Percentiles rank a stretch among this genome's conserved stretches.
Evolutionary conservation across 2,888 invertebrate genomes (phyloP).

Genomic region (Aphodius granarius): DNA sequence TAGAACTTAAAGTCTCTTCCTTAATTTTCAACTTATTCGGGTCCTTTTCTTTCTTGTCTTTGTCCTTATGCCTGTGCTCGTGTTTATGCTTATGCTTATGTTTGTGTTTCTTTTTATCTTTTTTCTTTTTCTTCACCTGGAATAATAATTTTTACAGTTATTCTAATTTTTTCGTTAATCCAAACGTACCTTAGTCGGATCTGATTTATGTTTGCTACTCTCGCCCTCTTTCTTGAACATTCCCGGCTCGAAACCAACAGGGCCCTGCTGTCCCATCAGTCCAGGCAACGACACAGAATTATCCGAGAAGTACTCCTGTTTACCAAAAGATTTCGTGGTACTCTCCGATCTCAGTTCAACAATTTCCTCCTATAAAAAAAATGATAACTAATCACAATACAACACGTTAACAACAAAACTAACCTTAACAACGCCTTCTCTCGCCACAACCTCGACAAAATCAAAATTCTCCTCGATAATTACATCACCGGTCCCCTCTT

Average conservation of each 20-base stretch:
- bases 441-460: conserved; percentile 50
- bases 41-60: conserved; percentile 59
- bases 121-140: conserved; percentile 68
- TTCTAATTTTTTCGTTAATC: background rate
- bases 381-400: too few relatives aligned
- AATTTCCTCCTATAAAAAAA: conserved; percentile 40
- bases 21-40: conserved; percentile 64
- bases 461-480: conserved; percentile 48
- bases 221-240: conserved; percentile 71
- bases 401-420: background rate
- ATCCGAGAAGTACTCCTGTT: conserved; percentile 74
- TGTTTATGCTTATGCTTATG: conserved; percentile 85
- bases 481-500: conserved; percentile 41
- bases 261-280: conserved; percentile 68
- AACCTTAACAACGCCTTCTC: conserved; percentile 38
- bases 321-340: conserved; percentile 45
- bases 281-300: conserved; percentile 81
- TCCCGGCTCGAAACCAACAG: conserved; percentile 81
- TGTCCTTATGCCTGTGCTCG: conserved; percentile 63
- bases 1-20: conserved; percentile 76
- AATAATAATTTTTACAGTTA: too few relatives aligned
- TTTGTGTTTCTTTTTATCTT: conserved; percentile 86
- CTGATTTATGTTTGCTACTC: conserved; percentile 53
- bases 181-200: conserved; percentile 57
- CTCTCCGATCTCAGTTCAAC: conserved; percentile 43